Evolutionary conservation across 1,140 invertebrate species (phyloP).

Genomic region (Temnothorax nylanderi): DNA sequence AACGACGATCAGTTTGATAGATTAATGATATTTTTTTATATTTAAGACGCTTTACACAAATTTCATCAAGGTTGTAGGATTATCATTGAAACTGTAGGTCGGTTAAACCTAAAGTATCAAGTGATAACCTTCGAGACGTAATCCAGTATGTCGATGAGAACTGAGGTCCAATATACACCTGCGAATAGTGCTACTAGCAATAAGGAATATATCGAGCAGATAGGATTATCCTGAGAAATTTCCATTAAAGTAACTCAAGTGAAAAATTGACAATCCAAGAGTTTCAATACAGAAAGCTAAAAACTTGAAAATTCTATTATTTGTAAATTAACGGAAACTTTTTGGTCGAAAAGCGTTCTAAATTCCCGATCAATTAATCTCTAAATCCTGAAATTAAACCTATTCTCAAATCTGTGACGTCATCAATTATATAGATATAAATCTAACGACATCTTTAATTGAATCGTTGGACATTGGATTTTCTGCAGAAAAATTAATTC

Average conservation of each 20-base stretch:
- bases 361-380: neutral
- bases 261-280: neutral
- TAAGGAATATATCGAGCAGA: neutral
- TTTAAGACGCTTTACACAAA: neutral
- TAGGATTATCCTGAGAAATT: neutral
- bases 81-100: neutral
- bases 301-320: too few relatives aligned
- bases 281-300: neutral
- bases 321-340: neutral
- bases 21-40: neutral
- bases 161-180: neutral
- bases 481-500: neutral
- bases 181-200: neutral
- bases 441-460: neutral
- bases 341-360: neutral
- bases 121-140: neutral
- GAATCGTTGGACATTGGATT: neutral
- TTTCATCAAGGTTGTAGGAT: neutral
- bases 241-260: neutral
- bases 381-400: neutral
- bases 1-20: neutral
- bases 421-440: neutral
- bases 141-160: constrained; percentile 33
- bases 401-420: neutral
- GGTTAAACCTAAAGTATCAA: neutral